phyloP scores from a whole-genome alignment of 2,888 invertebrate species.

The Aproaerema taeniolella region DNA sequence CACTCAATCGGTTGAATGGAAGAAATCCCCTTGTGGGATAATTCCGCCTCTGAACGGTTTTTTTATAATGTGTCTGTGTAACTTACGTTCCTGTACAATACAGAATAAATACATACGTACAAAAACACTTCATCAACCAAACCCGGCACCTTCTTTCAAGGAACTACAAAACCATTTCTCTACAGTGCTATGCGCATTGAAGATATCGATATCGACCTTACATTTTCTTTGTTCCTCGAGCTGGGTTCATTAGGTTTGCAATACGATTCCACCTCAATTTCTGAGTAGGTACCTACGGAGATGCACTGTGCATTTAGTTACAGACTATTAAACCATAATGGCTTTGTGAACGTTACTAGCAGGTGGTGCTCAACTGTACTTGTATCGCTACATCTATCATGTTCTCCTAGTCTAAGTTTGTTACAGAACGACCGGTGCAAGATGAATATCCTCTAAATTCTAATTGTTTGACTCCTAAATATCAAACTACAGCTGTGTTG shows the following conservation, averaged over 20 bases:
- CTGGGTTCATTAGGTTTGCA: slow-evolving; percentile 1
- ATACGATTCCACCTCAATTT: slow-evolving; percentile 1
- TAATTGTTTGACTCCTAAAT: not conserved
- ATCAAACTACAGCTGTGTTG: not conserved
- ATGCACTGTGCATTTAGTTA: slow-evolving; percentile 9
- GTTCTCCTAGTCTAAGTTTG: not conserved
- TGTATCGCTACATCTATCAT: not conserved
- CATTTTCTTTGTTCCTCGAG: slow-evolving; percentile 1
- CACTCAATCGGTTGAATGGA: no score
- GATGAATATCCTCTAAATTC: not conserved
- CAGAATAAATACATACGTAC: no score
- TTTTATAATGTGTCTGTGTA: no score
- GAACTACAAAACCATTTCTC: no score
- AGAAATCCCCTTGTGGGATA: no score
- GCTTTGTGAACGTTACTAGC: slow-evolving; percentile 9
- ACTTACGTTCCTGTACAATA: no score
- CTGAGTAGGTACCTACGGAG: not conserved
- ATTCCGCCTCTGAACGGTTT: no score
- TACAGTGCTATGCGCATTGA: no score
- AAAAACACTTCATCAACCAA: no score
- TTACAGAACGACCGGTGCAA: no score
- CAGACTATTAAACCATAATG: slow-evolving; percentile 12
- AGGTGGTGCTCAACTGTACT: not conserved
- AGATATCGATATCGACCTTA: no score
- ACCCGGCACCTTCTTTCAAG: no score